Percentiles rank a stretch among this genome's conserved stretches.
Evolutionary conservation across 2,113 vertebrate genomes (phyloP).

Genomic region (Monopterus albus): DNA sequence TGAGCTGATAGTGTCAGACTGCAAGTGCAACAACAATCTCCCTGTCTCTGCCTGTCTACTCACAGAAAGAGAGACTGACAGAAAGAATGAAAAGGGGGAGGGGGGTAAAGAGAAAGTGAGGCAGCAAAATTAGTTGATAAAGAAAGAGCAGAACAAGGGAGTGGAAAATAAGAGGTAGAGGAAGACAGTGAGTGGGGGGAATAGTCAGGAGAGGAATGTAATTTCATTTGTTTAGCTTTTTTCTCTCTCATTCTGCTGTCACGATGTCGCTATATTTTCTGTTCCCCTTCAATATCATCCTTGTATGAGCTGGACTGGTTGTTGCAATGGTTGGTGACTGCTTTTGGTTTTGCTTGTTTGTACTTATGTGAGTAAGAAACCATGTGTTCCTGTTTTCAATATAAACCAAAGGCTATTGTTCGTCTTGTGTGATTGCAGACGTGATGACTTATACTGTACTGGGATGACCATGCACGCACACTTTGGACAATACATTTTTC

Average conservation of each 20-base stretch:
- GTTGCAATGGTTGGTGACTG: slow-evolving; percentile 11
- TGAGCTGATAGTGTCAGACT: slow-evolving; percentile 83
- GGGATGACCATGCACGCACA: not conserved
- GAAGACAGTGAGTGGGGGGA: not conserved
- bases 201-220: slow-evolving; percentile 12
- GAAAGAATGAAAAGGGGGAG: slow-evolving; percentile 41
- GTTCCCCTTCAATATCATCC: not conserved
- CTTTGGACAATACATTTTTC: not conserved
- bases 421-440: not conserved
- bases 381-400: slow-evolving; percentile 9
- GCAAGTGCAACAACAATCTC: slow-evolving; percentile 80
- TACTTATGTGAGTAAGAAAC: slow-evolving; percentile 11
- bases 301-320: slow-evolving; percentile 21
- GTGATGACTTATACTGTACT: not conserved
- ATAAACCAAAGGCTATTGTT: slow-evolving; percentile 19
- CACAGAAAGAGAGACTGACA: slow-evolving; percentile 61
- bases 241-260: slow-evolving; percentile 13
- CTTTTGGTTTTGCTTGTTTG: slow-evolving; percentile 47
- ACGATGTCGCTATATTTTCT: not conserved
- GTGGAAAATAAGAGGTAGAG: not conserved
- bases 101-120: slow-evolving; percentile 45
- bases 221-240: slow-evolving; percentile 31
- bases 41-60: slow-evolving; percentile 76
- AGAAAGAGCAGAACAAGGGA: slow-evolving; percentile 21
- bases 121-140: slow-evolving; percentile 63